Evolutionary conservation across 2,797 vertebrate species (phyloP).

Genomic region (Danio kyathit): DNA sequence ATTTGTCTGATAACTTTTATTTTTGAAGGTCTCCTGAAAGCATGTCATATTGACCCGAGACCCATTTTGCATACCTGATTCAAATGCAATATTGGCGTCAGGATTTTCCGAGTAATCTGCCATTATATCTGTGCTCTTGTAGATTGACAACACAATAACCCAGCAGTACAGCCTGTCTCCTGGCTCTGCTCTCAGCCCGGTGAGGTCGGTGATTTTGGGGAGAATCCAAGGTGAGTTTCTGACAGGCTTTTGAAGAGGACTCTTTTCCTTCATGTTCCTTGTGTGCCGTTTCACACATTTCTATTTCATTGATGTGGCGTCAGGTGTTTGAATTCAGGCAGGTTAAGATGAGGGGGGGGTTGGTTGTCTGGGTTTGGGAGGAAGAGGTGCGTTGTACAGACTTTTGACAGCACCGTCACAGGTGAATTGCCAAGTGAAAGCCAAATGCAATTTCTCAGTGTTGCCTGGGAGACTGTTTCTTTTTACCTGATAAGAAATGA

Average conservation of each 20-base stretch:
- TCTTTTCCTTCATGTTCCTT: constrained; percentile 26
- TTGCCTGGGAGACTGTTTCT: constrained; percentile 59
- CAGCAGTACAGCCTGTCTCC: constrained; percentile 90
- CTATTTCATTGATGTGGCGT: constrained; percentile 24
- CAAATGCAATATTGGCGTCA: constrained; percentile 11
- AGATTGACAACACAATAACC: constrained; percentile 91
- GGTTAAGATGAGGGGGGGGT: constrained; percentile 44
- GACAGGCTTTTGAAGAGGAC: constrained; percentile 9
- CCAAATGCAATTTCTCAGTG: constrained; percentile 52
- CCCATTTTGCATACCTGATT: neutral
- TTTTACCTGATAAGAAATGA: constrained; percentile 48
- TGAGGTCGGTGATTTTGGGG: constrained; percentile 90
- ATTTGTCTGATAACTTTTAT: too few species aligned
- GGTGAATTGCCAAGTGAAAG: constrained; percentile 59
- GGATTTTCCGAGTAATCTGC: constrained; percentile 23
- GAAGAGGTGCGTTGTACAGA: constrained; percentile 27
- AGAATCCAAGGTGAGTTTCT: constrained; percentile 88
- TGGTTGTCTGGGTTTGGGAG: constrained; percentile 29
- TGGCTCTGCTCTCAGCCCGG: constrained; percentile 85
- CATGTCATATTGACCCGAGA: too few species aligned
- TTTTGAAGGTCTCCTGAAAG: too few species aligned
- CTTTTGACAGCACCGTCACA: constrained; percentile 53
- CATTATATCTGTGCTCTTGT: constrained; percentile 59
- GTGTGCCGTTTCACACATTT: constrained; percentile 23
- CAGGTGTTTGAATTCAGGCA: constrained; percentile 32